phyloP scores from a whole-genome alignment of 1,140 invertebrate species.

The Rhopalosiphum padi region DNA sequence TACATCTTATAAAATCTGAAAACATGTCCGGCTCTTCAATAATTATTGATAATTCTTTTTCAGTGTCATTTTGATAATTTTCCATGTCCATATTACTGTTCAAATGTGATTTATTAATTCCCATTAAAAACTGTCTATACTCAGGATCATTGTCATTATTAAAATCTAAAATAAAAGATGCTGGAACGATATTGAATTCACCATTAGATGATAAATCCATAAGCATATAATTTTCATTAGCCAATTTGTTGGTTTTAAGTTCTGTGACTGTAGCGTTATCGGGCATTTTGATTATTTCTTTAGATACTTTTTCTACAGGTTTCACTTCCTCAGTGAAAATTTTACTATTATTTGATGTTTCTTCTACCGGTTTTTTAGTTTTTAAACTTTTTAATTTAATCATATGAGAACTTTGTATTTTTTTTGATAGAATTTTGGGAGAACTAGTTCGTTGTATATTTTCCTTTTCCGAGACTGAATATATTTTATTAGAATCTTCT shows the following conservation, averaged over 20 bases:
- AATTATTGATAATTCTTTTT: not conserved
- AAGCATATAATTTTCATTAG: slow-evolving; percentile 15
- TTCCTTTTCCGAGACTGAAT: not conserved
- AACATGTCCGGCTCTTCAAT: not conserved
- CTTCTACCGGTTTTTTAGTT: not conserved
- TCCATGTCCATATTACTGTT: not conserved
- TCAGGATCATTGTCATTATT: not conserved
- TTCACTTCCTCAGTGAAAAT: not conserved
- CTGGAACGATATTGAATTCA: not conserved
- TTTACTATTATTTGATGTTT: not conserved
- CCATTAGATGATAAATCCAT: slow-evolving; percentile 1
- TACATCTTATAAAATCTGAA: not conserved
- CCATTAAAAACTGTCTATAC: not conserved
- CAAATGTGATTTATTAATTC: not conserved
- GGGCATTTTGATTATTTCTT: not conserved
- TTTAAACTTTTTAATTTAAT: not conserved
- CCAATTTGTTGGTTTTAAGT: not conserved
- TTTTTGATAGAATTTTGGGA: not conserved
- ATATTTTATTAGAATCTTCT: not conserved
- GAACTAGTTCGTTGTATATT: slow-evolving; percentile 16
- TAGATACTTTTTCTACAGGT: not conserved
- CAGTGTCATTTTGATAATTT: not conserved
- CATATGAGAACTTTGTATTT: too few species aligned
- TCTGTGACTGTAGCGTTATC: not conserved
- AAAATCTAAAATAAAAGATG: not conserved